Conservation (phyloP, 2,113 vertebrate species). For the Penelope pileata region DNA sequence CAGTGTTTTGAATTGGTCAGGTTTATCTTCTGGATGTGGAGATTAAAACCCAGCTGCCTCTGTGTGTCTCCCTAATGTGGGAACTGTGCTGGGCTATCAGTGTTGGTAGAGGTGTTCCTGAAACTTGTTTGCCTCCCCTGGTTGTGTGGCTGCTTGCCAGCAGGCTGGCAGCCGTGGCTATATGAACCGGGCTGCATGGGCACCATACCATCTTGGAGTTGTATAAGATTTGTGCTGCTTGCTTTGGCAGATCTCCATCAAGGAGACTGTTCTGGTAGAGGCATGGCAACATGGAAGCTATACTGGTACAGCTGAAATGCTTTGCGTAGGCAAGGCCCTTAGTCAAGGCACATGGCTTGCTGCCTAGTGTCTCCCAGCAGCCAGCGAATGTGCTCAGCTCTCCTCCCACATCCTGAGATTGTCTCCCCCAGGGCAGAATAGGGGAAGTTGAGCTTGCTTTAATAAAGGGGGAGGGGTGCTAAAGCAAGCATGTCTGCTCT, state of each 20-base stretch:
- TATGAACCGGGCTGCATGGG: background rate
- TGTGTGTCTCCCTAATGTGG: background rate
- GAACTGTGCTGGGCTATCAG: rapidly evolving
- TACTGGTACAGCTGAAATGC: background rate
- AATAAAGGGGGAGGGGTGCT: conserved; percentile 66
- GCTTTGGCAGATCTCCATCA: background rate
- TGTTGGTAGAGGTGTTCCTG: background rate
- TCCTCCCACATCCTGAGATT: conserved; percentile 73
- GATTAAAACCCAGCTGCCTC: background rate
- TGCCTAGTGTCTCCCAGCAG: conserved; percentile 66
- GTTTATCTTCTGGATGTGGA: background rate
- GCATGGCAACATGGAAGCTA: conserved; percentile 30
- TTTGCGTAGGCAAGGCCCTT: conserved; percentile 58
- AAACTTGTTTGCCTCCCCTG: background rate
- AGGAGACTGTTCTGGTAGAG: background rate
- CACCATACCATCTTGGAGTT: background rate
- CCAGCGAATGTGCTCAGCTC: conserved; percentile 52
- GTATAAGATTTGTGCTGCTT: background rate
- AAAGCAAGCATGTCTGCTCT: conserved; percentile 42
- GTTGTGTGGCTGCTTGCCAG: background rate
- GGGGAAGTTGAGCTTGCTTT: conserved; percentile 60
- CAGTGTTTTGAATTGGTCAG: background rate
- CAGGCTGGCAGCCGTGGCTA: rapidly evolving
- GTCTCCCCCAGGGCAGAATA: conserved; percentile 68
- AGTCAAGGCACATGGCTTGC: conserved; percentile 50